Conservation (phyloP, 2,113 vertebrate genomes). For the Axis porcinus region DNA sequence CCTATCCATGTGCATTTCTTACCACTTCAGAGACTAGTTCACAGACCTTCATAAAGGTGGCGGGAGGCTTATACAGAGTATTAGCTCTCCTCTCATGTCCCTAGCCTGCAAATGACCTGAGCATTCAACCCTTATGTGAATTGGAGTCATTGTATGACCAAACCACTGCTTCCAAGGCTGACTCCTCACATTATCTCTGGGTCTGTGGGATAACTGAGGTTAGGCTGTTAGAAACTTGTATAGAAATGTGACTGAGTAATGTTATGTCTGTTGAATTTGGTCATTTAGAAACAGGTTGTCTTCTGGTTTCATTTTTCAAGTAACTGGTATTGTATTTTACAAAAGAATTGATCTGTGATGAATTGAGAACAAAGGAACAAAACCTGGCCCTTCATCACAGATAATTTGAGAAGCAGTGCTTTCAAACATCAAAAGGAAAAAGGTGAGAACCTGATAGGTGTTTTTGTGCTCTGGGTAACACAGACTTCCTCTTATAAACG, state of each 20-base stretch:
- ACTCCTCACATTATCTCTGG: neutral
- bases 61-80: neutral
- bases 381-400: neutral
- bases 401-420: slow-evolving; percentile 31
- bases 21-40: neutral
- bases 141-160: neutral
- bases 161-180: neutral
- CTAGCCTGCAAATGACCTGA: neutral
- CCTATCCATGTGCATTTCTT: neutral
- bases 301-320: slow-evolving; percentile 32
- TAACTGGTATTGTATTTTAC: slow-evolving; percentile 18
- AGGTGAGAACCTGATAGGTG: neutral
- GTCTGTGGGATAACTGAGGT: neutral
- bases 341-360: slow-evolving; percentile 22
- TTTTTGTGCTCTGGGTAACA: slow-evolving; percentile 16
- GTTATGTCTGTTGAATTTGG: neutral
- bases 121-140: neutral
- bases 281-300: neutral
- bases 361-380: slow-evolving; percentile 32
- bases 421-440: slow-evolving; percentile 14
- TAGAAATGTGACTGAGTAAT: neutral
- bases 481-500: neutral
- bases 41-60: neutral
- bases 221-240: neutral
- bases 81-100: neutral